phyloP scores from a whole-genome alignment of 2,113 vertebrate species.

The Athene noctua region DNA sequence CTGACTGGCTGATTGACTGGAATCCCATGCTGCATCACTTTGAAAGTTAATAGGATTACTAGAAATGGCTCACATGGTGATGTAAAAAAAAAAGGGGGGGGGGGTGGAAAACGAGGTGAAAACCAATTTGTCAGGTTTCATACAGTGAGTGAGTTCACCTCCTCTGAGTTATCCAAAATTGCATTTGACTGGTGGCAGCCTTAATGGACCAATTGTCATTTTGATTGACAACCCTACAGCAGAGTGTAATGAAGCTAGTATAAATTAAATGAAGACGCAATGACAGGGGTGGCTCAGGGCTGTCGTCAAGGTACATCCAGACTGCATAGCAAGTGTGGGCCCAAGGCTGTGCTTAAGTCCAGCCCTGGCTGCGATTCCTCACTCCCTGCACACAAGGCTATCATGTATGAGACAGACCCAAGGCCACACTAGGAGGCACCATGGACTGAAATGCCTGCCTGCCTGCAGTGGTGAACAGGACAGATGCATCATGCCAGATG shows the following conservation, averaged over 20 bases:
- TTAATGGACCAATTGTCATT: neutral
- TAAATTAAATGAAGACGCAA: neutral
- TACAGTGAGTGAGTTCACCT: neutral
- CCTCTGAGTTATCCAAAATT: neutral
- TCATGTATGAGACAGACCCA: accelerated
- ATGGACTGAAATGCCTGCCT: too few relatives aligned
- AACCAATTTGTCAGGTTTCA: neutral
- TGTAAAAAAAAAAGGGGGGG: neutral
- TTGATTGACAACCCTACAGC: neutral
- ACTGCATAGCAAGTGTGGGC: neutral
- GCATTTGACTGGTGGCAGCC: neutral
- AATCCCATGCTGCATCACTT: neutral
- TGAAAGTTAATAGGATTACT: neutral
- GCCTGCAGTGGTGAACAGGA: neutral
- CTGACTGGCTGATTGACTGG: neutral
- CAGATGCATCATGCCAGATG: neutral
- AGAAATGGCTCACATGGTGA: neutral
- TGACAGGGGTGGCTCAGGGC: neutral
- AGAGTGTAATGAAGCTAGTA: neutral
- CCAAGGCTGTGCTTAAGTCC: neutral
- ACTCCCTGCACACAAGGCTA: accelerated
- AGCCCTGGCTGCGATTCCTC: neutral
- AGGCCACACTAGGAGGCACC: neutral
- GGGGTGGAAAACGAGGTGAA: neutral
- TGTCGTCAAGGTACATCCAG: neutral